These are phyloP conservation scores for Sterrhoptilus dennistouni DNA, from an alignment of 2,113 vertebrate genomes.

Conservation along the genomic window DNA sequence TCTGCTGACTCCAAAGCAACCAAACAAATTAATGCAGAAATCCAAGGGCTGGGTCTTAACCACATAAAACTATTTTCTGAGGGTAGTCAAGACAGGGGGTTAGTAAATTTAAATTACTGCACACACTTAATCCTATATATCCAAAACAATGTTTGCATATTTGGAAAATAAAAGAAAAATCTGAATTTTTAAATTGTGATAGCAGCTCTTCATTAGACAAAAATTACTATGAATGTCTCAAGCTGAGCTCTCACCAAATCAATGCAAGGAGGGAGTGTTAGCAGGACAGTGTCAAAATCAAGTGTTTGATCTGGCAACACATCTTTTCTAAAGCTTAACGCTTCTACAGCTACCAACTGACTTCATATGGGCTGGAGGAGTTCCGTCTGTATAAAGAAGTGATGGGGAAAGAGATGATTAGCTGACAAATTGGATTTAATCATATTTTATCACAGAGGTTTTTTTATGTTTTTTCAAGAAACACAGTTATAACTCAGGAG, in stretches of 20 bases:
- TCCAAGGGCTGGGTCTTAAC: background rate
- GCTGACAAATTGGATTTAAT: background rate
- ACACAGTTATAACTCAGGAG: background rate
- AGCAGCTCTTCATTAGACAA: background rate
- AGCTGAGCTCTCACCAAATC: background rate
- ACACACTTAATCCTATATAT: background rate
- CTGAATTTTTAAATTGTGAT: background rate
- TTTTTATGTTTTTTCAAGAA: background rate
- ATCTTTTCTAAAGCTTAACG: background rate
- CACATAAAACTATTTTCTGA: background rate
- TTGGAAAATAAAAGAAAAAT: background rate
- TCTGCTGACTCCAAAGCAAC: background rate
- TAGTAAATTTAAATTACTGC: background rate
- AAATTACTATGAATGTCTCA: background rate
- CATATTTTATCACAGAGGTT: background rate
- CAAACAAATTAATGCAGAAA: background rate
- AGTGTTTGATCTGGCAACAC: background rate
- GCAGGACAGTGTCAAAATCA: background rate
- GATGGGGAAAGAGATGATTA: background rate
- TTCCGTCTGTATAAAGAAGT: background rate
- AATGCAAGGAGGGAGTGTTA: background rate
- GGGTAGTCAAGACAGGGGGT: accelerated
- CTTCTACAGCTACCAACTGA: background rate
- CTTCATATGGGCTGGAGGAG: background rate
- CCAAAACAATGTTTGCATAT: background rate